Conservation (phyloP, 2,888 invertebrate species). For the Scaptomyza polygonia region DNA sequence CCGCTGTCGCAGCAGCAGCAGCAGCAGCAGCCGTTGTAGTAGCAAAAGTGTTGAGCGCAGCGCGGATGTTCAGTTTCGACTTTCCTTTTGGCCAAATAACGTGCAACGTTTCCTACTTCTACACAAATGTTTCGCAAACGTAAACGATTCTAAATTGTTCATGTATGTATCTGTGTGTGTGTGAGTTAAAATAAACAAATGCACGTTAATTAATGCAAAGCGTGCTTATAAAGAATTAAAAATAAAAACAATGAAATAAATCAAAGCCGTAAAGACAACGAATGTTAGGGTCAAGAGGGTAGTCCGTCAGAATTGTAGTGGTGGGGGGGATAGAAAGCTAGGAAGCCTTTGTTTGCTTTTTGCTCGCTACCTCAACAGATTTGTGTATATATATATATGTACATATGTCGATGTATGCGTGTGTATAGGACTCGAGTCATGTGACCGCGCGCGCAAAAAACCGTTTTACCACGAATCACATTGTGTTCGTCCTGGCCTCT, state of each 20-base stretch:
- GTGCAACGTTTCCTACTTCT: constrained; percentile 54
- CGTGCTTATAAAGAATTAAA: constrained; percentile 39
- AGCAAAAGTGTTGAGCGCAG: constrained; percentile 52
- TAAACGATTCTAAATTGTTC: constrained; percentile 42
- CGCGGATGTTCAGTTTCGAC: constrained; percentile 58
- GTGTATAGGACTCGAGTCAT: constrained; percentile 62
- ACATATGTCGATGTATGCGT: constrained; percentile 51
- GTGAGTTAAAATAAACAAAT: constrained; percentile 11
- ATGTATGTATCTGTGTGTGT: constrained; percentile 16
- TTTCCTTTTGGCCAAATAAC: constrained; percentile 66
- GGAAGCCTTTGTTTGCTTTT: constrained; percentile 42
- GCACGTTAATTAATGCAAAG: constrained; percentile 10
- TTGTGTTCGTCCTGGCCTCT: constrained; percentile 54
- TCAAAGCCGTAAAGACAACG: constrained; percentile 21
- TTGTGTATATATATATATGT: constrained; percentile 39
- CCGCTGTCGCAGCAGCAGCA: constrained; percentile 9
- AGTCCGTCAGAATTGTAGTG: neutral
- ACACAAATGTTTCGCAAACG: constrained; percentile 50
- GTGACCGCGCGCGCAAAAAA: constrained; percentile 79
- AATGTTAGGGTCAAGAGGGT: neutral
- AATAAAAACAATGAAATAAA: constrained; percentile 46
- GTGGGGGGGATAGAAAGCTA: neutral
- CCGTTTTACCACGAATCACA: constrained; percentile 54
- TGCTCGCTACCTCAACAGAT: constrained; percentile 76
- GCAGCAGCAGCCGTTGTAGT: constrained; percentile 17